phyloP scores from a whole-genome alignment of 1,140 invertebrate genomes.

The Drosophila nigrodunni region DNA sequence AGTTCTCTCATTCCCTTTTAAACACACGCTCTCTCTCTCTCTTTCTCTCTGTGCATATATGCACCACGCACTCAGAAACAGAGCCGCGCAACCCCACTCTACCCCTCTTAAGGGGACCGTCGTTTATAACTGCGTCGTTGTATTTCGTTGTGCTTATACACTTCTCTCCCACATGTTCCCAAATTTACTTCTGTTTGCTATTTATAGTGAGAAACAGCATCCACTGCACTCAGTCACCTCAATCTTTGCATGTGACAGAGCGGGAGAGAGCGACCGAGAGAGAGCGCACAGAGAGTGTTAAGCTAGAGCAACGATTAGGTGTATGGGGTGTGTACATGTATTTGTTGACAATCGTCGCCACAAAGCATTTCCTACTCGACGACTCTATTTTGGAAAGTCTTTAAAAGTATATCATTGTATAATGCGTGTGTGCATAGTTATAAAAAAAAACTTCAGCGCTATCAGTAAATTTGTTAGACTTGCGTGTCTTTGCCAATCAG shows the following conservation, averaged over 20 bases:
- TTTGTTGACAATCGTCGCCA: conserved; percentile 37
- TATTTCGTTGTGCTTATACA: conserved; percentile 27
- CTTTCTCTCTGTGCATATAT: conserved; percentile 8
- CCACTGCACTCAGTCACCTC: conserved; percentile 4
- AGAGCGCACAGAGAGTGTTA: neutral
- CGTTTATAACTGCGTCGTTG: conserved; percentile 48
- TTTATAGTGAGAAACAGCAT: conserved; percentile 57
- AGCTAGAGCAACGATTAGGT: conserved; percentile 9
- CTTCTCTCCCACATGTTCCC: conserved; percentile 51
- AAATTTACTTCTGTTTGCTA: conserved; percentile 72
- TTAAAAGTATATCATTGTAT: neutral
- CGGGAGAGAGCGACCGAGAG: neutral
- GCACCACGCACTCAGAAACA: conserved; percentile 22
- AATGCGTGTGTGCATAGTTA: conserved; percentile 3
- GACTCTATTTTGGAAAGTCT: conserved; percentile 25
- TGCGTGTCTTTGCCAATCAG: conserved; percentile 35
- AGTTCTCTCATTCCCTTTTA: conserved; percentile 8
- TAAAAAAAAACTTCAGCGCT: conserved; percentile 31
- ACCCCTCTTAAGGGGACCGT: neutral
- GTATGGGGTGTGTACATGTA: conserved; percentile 6
- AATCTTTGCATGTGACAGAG: neutral
- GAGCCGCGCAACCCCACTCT: neutral
- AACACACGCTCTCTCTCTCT: neutral
- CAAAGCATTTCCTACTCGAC: conserved; percentile 12
- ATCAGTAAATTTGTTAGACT: conserved; percentile 60